Base-by-base conservation (phyloP, 2,888 invertebrate genomes). In the Dyspetes luteomarginatus region DNA sequence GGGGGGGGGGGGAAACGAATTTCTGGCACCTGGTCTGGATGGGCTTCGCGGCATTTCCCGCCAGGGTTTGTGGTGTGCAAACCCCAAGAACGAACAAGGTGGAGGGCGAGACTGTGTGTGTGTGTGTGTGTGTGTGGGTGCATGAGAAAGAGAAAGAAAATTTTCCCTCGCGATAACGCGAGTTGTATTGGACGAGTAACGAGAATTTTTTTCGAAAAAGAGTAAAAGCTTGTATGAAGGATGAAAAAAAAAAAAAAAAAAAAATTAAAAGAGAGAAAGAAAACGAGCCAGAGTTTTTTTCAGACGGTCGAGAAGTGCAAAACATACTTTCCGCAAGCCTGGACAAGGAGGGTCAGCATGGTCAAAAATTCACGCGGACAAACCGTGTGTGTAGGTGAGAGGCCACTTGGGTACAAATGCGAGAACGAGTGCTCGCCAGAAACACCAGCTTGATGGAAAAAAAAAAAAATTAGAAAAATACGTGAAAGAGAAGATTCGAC, bases 21-120 rank as follows among this genome's bases (percentile, higher is more conserved):
- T 81, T 48, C 77, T 78, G 73, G 77, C 82, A 80, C 78, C 82
- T 79, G 77, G 73, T 81, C 62, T 19, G 56, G 69, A 69, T 41
- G 60, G 48, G 68, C 45, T n/a, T 64, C 65, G 58, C 64, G 48
- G 60, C 67, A 77, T 75, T 77, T 48, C 68, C 72, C 68, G 48
- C 43, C 50, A 7, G 5, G 77, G 19, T 48, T 48, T 48, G 48
- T 17, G 48, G 48, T 17, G 3, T 17, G 19, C 15, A 48, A 15
- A 48, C 48, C 17, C 48, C 48, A 17, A 48, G 17, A 48, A 48
- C 48, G 48, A 7, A 48, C 17, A 36, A 36, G 17, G 7, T 3
- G 17, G 48, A 5, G 17, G 17, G 17, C 5, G 17, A 48, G 15
- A 48, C n/a, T 60, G 50, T 41, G 65, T 62, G 52, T 58, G 55